phyloP scores from a whole-genome alignment of 1,140 invertebrate genomes.

The Aphelenchoides fujianensis region DNA sequence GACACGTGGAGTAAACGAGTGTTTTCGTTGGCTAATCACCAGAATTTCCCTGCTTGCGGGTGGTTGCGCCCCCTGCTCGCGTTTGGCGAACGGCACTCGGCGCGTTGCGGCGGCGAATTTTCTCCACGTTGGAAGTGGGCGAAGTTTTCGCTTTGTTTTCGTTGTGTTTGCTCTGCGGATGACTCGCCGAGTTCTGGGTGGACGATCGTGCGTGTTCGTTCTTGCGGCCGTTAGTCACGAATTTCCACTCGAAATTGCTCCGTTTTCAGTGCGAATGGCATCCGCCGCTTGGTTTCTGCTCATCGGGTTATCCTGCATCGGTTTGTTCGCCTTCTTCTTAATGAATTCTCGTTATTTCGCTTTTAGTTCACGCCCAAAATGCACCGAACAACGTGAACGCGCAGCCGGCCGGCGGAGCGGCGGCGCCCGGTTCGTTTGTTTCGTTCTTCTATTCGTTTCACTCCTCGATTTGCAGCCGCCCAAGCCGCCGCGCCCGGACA shows the following conservation, averaged over 20 bases:
- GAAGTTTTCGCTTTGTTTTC: not conserved
- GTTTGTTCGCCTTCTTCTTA: not conserved
- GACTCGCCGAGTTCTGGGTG: not conserved
- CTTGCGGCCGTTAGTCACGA: not conserved
- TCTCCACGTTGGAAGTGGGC: slow-evolving; percentile 4
- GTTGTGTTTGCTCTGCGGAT: not conserved
- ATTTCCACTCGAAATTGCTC: not conserved
- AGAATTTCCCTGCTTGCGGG: too few relatives aligned
- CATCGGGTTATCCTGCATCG: not conserved
- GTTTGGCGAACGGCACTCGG: not conserved
- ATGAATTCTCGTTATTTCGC: not conserved
- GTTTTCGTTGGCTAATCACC: too few relatives aligned
- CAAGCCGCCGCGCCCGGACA: slow-evolving; percentile 1
- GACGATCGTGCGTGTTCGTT: too few relatives aligned
- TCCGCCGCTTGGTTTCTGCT: not conserved
- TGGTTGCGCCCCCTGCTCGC: not conserved
- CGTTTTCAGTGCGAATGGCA: not conserved
- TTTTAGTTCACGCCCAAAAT: slow-evolving; percentile 5
- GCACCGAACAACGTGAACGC: not conserved
- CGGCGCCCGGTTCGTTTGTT: not conserved
- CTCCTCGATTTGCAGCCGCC: not conserved
- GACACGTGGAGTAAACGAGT: not conserved
- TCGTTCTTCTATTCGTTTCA: not conserved
- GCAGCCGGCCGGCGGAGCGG: not conserved
- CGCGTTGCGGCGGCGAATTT: not conserved